Conservation (phyloP, 2,888 invertebrate species). For the Ornithoptera alexandrae region DNA sequence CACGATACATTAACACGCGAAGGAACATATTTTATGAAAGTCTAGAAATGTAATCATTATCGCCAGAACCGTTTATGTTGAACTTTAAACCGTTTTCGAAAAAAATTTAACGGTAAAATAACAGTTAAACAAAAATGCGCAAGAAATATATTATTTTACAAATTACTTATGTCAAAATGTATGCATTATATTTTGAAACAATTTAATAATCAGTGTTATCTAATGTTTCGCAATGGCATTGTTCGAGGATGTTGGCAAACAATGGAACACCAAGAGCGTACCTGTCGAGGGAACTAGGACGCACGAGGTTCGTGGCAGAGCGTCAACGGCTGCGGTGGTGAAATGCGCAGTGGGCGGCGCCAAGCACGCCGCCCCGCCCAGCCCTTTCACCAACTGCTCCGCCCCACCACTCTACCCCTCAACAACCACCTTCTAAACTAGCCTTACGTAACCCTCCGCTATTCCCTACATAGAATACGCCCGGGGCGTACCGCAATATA, state of each 20-base stretch:
- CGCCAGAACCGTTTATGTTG: slow-evolving; percentile 9
- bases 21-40: slow-evolving; percentile 15
- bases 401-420: slow-evolving; percentile 57
- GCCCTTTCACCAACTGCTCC: slow-evolving; percentile 77
- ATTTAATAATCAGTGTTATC: slow-evolving; percentile 59
- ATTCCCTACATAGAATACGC: slow-evolving; percentile 62
- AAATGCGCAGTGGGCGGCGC: slow-evolving; percentile 72
- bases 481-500: slow-evolving; percentile 59
- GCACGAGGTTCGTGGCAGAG: slow-evolving; percentile 55
- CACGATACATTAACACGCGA: slow-evolving; percentile 23
- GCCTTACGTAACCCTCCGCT: slow-evolving; percentile 61
- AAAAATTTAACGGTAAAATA: slow-evolving; percentile 15
- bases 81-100: slow-evolving; percentile 19
- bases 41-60: slow-evolving; percentile 8
- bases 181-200: slow-evolving; percentile 19
- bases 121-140: neutral
- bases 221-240: slow-evolving; percentile 73
- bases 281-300: slow-evolving; percentile 74
- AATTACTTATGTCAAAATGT: neutral
- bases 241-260: slow-evolving; percentile 66
- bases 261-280: slow-evolving; percentile 75
- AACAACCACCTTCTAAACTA: slow-evolving; percentile 57
- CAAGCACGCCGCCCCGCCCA: slow-evolving; percentile 74
- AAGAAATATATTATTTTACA: neutral
- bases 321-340: slow-evolving; percentile 60